Evolutionary conservation across 1,140 invertebrate genomes (phyloP), one percentile per base, ranked within the genome.

Genomic region (Microplitis demolitor): DNA sequence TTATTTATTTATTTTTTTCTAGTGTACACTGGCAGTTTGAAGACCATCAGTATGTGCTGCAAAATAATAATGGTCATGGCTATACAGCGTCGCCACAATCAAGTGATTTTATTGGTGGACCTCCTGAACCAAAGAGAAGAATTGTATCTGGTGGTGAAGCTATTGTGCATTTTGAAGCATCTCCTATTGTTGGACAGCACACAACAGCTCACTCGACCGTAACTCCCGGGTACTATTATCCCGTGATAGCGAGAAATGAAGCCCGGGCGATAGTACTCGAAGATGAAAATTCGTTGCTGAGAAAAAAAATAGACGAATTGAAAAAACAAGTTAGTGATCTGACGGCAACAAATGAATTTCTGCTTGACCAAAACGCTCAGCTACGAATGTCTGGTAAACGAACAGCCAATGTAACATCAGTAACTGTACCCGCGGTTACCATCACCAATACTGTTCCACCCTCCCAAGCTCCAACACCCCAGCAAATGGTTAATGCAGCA

Each of bases 291-390:
- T 87, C 86, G 51, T 85, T 93, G 72, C 82, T 95, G 50, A 88
- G 92, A 75, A 90, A 92, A 74, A 91, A 92, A 82, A 90, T 95
- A 66, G 91, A 93, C 54, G 92, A 94, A 76, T 82, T 95, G 61
- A 93, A 93, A 81, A 92, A 92, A 77, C 90, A 91, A 80, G 90
- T 90, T 51, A 88, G 89, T 37, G 92, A 93, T 80, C 81, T 94
- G 60, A 92, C 91, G n/a, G 92, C 93, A 4, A 93, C 93, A 3
- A 95, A 95, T 83, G 93, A 95, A 81, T 94, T 94, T 82, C 87
- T 95, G 0, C 80, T 95, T 61, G 93, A 94, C 76, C 93, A 95
- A 85, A 95, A 95, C 83, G 93, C 93, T 8, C 91, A 93, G 61
- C 84, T 94, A 67, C 87, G 93, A 61, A 89, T 94, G 71, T 89